Percentiles rank a stretch among this genome's conserved stretches.
Conservation (phyloP, 2,888 invertebrate genomes). For the Tethea ocularis region DNA sequence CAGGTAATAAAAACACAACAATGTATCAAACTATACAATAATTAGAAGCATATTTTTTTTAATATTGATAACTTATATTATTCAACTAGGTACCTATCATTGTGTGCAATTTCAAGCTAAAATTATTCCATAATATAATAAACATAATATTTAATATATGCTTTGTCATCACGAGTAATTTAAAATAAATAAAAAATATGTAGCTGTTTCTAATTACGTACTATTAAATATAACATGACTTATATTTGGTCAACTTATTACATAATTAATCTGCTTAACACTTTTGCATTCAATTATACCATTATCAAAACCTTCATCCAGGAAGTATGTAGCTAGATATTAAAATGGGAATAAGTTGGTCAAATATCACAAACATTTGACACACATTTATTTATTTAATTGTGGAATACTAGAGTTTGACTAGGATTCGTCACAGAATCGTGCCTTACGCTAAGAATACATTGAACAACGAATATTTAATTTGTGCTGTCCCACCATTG, state of each 20-base stretch:
- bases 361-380: conserved; percentile 41
- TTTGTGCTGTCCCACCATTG: conserved; percentile 63
- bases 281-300: neutral
- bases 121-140: neutral
- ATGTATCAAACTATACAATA: too few species aligned
- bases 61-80: too few species aligned
- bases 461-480: conserved; percentile 50
- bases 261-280: neutral
- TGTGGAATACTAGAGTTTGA: conserved; percentile 52
- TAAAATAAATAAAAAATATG: neutral
- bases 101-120: neutral
- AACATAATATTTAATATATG: neutral
- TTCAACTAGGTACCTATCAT: neutral
- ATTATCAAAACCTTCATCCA: too few species aligned
- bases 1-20: neutral
- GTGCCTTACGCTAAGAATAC: conserved; percentile 65
- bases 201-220: neutral
- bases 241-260: neutral
- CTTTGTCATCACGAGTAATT: neutral
- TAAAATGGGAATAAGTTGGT: conserved; percentile 33
- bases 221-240: neutral
- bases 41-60: too few species aligned
- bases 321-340: too few species aligned
- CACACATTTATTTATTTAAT: conserved; percentile 39
- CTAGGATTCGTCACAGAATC: conserved; percentile 73